These are phyloP conservation scores for Cebus imitator DNA, from an alignment of 2,113 vertebrate species.

Conservation along the genomic window DNA sequence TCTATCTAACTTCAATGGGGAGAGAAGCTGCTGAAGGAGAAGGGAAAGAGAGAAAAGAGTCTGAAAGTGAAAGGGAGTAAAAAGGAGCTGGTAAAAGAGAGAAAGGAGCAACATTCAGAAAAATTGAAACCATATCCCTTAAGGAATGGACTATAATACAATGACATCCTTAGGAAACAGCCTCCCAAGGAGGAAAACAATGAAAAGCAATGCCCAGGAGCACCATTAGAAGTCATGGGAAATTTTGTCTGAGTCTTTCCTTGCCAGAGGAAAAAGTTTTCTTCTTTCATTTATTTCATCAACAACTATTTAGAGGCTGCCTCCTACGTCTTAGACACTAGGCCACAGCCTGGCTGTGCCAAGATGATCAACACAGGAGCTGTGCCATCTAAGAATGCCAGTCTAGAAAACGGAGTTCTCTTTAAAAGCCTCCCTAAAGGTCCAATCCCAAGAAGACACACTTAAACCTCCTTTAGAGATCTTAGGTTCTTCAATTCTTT, in stretches of 20 bases:
- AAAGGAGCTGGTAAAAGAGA: neutral
- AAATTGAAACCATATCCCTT: neutral
- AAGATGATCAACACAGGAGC: neutral
- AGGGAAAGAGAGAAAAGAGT: neutral
- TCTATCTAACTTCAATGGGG: neutral
- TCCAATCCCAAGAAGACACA: neutral
- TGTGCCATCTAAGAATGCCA: neutral
- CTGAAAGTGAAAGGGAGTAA: neutral
- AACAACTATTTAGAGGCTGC: neutral
- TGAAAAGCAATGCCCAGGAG: neutral
- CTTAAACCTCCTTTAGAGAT: neutral
- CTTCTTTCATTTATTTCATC: neutral
- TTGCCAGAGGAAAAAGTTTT: neutral
- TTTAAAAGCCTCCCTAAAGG: neutral
- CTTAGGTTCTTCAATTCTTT: neutral
- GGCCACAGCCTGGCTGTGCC: no score
- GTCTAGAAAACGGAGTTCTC: neutral
- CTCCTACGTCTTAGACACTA: neutral
- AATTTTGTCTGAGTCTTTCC: neutral
- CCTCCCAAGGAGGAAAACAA: neutral
- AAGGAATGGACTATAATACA: neutral
- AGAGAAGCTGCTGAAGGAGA: neutral
- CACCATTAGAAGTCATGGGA: neutral
- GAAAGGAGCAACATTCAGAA: neutral
- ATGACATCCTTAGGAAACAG: neutral